These are phyloP conservation scores for Rafetus swinhoei DNA, from an alignment of 2,113 vertebrate species.

Conservation along the genomic window DNA sequence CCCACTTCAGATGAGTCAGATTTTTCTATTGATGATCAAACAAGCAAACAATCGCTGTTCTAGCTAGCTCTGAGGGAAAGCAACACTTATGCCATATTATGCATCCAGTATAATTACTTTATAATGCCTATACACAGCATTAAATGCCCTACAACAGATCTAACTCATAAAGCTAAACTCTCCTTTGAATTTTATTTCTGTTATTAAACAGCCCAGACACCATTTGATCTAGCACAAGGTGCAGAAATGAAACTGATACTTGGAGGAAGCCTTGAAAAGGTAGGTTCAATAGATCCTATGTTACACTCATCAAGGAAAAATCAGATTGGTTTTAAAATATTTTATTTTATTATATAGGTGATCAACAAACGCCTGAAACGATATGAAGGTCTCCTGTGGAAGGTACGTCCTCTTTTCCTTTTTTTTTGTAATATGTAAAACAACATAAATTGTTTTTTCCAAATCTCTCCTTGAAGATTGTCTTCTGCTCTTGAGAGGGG, in stretches of 20 bases:
- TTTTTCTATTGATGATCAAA: neutral
- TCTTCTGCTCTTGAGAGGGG: neutral
- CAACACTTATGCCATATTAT: neutral
- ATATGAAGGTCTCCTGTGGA: slow-evolving; percentile 91
- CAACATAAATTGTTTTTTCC: neutral
- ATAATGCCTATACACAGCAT: neutral
- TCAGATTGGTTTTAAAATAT: neutral
- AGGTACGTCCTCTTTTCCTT: slow-evolving; percentile 77
- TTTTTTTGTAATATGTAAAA: neutral
- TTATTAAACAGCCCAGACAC: slow-evolving; percentile 84
- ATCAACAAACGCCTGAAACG: slow-evolving; percentile 77
- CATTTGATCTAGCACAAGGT: slow-evolving; percentile 85
- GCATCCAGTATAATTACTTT: neutral
- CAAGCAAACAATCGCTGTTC: neutral
- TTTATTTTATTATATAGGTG: slow-evolving; percentile 70
- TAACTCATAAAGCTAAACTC: neutral
- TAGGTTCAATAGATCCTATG: slow-evolving; percentile 55
- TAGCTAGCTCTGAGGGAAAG: too few relatives aligned
- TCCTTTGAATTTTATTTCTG: neutral
- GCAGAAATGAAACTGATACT: slow-evolving; percentile 87
- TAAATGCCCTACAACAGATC: neutral
- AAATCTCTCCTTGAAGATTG: neutral
- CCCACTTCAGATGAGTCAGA: too few relatives aligned
- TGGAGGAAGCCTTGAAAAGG: slow-evolving; percentile 82
- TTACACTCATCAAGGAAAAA: neutral